These are phyloP conservation scores for Etheostoma nigrum DNA, from an alignment of 2,797 vertebrate species.

Conservation along the genomic window DNA sequence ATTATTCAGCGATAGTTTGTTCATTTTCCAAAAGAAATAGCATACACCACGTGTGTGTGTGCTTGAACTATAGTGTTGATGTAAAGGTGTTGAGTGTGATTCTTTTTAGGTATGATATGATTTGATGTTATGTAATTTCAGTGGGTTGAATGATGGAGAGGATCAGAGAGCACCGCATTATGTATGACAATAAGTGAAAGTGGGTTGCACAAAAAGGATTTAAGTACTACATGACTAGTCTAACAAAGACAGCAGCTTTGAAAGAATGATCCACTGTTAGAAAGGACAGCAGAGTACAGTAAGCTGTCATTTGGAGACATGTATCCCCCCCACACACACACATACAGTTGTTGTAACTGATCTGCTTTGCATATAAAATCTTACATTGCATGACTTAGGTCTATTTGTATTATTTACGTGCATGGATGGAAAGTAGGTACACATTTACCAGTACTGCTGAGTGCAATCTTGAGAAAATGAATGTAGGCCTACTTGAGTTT, in stretches of 20 bases:
- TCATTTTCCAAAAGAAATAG: constrained; percentile 20
- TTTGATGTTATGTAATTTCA: constrained; percentile 79
- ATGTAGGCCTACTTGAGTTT: background rate
- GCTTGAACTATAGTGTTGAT: constrained; percentile 25
- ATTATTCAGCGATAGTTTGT: constrained; percentile 3
- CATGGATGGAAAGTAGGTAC: background rate
- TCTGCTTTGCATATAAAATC: background rate
- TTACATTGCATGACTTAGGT: background rate
- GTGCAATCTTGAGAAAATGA: background rate
- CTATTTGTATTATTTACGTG: background rate
- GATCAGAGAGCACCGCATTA: constrained; percentile 67
- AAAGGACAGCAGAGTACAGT: constrained; percentile 59
- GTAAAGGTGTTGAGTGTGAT: constrained; percentile 60
- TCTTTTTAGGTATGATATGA: constrained; percentile 76
- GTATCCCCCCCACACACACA: constrained; percentile 23
- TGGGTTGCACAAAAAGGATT: constrained; percentile 77
- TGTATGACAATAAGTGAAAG: constrained; percentile 78
- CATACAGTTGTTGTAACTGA: background rate
- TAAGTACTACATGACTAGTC: constrained; percentile 73
- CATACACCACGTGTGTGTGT: constrained; percentile 2
- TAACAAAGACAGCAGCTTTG: constrained; percentile 66
- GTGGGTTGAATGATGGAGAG: constrained; percentile 78
- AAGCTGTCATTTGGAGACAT: constrained; percentile 34
- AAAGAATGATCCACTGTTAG: constrained; percentile 66
- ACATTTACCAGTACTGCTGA: background rate